phyloP scores from a whole-genome alignment of 2,888 invertebrate genomes.

The Anticlea derivata region DNA sequence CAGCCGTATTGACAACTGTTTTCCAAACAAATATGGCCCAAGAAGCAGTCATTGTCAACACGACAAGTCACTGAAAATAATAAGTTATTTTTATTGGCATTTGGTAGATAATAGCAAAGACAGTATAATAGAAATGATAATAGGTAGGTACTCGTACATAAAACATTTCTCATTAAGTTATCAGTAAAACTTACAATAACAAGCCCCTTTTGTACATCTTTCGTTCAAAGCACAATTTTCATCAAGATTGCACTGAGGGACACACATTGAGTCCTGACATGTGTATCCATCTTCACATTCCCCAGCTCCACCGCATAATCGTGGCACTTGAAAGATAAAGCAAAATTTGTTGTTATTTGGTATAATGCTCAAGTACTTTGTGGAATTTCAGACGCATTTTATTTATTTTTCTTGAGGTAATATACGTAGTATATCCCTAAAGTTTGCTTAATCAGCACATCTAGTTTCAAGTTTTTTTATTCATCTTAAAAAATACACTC shows the following conservation, averaged over 20 bases:
- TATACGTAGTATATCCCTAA: no score
- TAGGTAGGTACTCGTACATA: no score
- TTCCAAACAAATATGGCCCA: constrained; percentile 94
- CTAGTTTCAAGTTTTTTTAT: no score
- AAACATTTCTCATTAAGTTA: constrained; percentile 1
- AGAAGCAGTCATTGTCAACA: constrained; percentile 95
- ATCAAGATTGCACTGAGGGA: constrained; percentile 89
- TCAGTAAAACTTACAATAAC: constrained; percentile 86
- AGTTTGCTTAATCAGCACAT: no score
- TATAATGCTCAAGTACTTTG: no score
- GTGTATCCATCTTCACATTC: constrained; percentile 89
- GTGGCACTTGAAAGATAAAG: constrained; percentile 85
- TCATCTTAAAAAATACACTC: constrained; percentile 56
- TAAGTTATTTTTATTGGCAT: constrained; percentile 7
- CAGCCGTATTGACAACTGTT: constrained; percentile 95
- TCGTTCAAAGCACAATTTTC: constrained; percentile 95
- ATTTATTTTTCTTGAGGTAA: no score
- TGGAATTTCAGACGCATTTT: no score
- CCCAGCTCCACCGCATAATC: constrained; percentile 87
- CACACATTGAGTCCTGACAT: constrained; percentile 92
- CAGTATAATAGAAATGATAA: no score
- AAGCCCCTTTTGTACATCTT: constrained; percentile 92
- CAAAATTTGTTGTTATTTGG: background rate
- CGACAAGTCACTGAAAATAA: constrained; percentile 89
- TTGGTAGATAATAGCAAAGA: constrained; percentile 11